Evolutionary conservation across 2,797 vertebrate genomes (phyloP).

Genomic region (Hemibagrus guttatus): DNA sequence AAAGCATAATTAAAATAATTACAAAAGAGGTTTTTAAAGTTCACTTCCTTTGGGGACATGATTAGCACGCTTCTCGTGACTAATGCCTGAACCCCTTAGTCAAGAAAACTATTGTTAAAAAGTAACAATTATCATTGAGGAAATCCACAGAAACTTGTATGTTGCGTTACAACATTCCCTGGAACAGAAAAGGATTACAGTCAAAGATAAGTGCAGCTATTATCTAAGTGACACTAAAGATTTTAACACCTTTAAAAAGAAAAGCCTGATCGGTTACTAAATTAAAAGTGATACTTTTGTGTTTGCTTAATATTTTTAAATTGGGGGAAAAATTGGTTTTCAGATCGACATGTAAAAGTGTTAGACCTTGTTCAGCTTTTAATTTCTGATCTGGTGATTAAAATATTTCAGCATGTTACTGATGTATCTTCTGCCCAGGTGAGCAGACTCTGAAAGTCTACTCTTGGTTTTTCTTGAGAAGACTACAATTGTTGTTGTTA

Average conservation of each 20-base stretch:
- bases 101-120: too few relatives aligned
- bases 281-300: background rate
- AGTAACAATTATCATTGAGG: background rate
- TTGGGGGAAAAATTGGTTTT: background rate
- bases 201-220: background rate
- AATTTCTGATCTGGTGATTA: too few relatives aligned
- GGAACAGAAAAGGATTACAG: background rate
- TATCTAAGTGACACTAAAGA: background rate
- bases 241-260: background rate
- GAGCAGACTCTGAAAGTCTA: too few relatives aligned
- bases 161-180: background rate
- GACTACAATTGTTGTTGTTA: too few relatives aligned
- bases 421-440: too few relatives aligned
- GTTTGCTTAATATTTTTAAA: background rate
- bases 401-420: too few relatives aligned
- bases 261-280: background rate
- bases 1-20: background rate
- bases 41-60: background rate
- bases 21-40: background rate
- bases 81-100: too few relatives aligned
- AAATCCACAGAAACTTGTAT: conserved; percentile 1
- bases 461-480: too few relatives aligned
- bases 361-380: too few relatives aligned
- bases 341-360: too few relatives aligned
- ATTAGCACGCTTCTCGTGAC: background rate